phyloP scores from a whole-genome alignment of 2,888 invertebrate genomes.

The Fissipunctia ypsillon region DNA sequence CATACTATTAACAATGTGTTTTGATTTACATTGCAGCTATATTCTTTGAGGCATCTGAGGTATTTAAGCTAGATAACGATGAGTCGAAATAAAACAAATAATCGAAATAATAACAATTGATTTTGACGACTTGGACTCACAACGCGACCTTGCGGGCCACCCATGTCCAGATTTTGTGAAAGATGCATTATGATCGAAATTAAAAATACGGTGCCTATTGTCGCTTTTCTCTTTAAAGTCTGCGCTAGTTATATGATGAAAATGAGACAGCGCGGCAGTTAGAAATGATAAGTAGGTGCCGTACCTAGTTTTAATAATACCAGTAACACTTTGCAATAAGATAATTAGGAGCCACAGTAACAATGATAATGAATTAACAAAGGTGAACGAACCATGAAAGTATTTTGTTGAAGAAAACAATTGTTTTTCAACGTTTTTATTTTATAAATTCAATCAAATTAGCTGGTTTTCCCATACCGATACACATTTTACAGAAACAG shows the following conservation, averaged over 20 bases:
- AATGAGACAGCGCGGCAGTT: not conserved
- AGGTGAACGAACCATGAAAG: not conserved
- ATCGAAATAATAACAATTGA: not conserved
- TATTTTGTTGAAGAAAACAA: not conserved
- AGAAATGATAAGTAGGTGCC: too few relatives aligned
- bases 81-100: too few relatives aligned
- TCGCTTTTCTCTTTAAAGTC: not conserved
- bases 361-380: not conserved
- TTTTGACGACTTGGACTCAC: not conserved
- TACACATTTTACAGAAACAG: not conserved
- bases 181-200: not conserved
- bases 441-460: not conserved
- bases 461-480: not conserved
- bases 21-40: not conserved
- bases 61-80: not conserved
- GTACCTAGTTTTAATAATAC: not conserved
- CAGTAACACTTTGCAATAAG: not conserved
- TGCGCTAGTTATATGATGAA: not conserved
- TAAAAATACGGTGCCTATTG: not conserved
- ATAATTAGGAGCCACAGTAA: not conserved
- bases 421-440: not conserved
- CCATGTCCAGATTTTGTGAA: not conserved
- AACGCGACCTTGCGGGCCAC: not conserved
- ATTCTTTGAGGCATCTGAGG: not conserved
- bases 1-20: not conserved